Evolutionary conservation across 2,113 vertebrate species (phyloP), one percentile per base, ranked within the genome.

Genomic region (Odocoileus virginianus): DNA sequence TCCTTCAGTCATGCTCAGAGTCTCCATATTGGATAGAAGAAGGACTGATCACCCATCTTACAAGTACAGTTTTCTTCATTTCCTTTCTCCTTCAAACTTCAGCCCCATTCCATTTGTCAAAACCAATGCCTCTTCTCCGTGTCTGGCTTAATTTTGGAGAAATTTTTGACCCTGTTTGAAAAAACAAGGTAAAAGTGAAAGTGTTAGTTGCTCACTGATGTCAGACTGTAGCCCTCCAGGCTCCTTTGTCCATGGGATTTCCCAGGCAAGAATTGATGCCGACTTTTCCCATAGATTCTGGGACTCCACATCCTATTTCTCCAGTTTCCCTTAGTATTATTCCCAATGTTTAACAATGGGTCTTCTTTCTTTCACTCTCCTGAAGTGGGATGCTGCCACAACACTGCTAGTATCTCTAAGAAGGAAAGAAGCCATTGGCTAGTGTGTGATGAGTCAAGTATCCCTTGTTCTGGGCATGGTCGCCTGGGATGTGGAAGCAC

Each of bases 311-410:
- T 82, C 64, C 9, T 15, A 7, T 13, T 11, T 50, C 33, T 79
- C n/a, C 5, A 13, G 57, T 47, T 76, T 64, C 55, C 8, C 5
- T 76, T n/a, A 47, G 28, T 30, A 8, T 14, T 57, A 33, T 45
- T 64, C 64, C 36, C 15, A 67, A 3, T 3, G 4, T 36, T 6
- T 54, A 25, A 14, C 16, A 13, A 7, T 23, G 36, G 45, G 14
- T 30, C 30, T n/a, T 58, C 12, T 58, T 91, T 25, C 33, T 58
- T 83, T 67, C 40, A 11, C 2, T 84, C 10, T 14, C 76, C 50
- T 47, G 0, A 52, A 55, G 5, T 7, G 8, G 19, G 0, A 23
- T 28, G n/a, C 30, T 19, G 11, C 23, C 6, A 33, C 5, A 30
- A 81, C 45, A 78, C 50, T 15, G 7, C 27, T 76, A 36, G 47